phyloP scores from a whole-genome alignment of 2,113 vertebrate genomes.

The Platysteira castanea region DNA sequence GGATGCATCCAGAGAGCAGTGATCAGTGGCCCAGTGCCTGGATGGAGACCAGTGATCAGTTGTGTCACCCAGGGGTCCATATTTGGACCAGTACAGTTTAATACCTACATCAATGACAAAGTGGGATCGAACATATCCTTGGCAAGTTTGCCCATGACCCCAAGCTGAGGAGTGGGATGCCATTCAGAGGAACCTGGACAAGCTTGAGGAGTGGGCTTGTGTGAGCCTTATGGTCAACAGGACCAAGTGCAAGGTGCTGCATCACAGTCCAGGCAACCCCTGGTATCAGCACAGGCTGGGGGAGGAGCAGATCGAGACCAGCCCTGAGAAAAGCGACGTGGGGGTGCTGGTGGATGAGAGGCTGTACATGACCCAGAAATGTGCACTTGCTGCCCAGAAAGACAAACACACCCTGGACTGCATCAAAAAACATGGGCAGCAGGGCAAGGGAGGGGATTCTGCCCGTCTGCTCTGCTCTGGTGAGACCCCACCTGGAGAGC shows the following conservation, averaged over 20 bases:
- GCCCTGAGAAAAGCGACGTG: neutral
- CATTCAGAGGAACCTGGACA: neutral
- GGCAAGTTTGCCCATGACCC: neutral
- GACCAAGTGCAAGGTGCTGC: neutral
- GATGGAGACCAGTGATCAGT: neutral
- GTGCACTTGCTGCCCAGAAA: neutral
- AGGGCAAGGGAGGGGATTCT: neutral
- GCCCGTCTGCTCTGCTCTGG: neutral
- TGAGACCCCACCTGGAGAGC: neutral
- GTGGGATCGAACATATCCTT: neutral
- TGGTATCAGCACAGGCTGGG: too few relatives aligned
- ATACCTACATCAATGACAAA: neutral
- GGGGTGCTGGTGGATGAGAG: neutral
- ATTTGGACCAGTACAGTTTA: neutral
- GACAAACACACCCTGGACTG: neutral
- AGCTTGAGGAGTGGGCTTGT: neutral
- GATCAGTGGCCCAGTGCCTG: neutral
- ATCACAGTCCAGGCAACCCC: neutral
- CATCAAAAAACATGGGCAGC: fast-evolving
- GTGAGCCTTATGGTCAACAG: neutral
- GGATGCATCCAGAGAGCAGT: neutral
- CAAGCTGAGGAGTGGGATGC: neutral
- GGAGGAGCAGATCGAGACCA: neutral
- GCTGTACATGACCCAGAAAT: neutral
- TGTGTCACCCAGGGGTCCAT: neutral